Evolutionary conservation across 2,797 vertebrate genomes (phyloP).

Genomic region (Sebastes elongatus): DNA sequence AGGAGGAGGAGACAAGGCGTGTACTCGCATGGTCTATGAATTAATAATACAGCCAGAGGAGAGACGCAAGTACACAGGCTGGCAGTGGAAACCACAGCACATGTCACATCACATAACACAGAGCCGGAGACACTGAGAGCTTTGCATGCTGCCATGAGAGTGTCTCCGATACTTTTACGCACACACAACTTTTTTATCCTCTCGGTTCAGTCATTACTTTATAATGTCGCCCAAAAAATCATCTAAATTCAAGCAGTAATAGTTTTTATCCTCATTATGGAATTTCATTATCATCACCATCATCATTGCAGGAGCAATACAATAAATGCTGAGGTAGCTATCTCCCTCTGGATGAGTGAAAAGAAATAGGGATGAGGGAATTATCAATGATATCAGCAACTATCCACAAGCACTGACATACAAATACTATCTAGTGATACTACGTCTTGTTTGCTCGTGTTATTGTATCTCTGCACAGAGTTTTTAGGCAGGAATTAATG

Average conservation of each 20-base stretch:
- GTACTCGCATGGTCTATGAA: constrained; percentile 68
- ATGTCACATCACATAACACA: constrained; percentile 72
- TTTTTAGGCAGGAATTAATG: background rate
- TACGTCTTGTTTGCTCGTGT: background rate
- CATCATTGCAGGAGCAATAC: background rate
- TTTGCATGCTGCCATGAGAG: constrained; percentile 49
- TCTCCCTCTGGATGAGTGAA: background rate
- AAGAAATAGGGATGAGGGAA: background rate
- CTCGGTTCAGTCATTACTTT: background rate
- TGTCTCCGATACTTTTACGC: constrained; percentile 2
- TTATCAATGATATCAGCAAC: constrained; percentile 34
- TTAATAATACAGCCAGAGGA: constrained; percentile 77
- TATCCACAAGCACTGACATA: background rate
- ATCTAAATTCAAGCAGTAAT: background rate
- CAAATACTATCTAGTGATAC: background rate
- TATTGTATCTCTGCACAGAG: background rate
- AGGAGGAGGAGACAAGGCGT: constrained; percentile 63
- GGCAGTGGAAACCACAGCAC: constrained; percentile 64
- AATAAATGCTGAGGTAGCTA: constrained; percentile 6
- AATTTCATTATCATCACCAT: constrained; percentile 21
- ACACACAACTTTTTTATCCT: constrained; percentile 14
- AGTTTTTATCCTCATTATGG: constrained; percentile 11
- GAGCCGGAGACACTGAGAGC: constrained; percentile 64
- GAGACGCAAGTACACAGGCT: constrained; percentile 62
- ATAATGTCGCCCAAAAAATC: background rate